Evolutionary conservation across 2,888 invertebrate species (phyloP), one percentile per base, ranked within the genome.

Genomic region (Shargacucullia verbasci): DNA sequence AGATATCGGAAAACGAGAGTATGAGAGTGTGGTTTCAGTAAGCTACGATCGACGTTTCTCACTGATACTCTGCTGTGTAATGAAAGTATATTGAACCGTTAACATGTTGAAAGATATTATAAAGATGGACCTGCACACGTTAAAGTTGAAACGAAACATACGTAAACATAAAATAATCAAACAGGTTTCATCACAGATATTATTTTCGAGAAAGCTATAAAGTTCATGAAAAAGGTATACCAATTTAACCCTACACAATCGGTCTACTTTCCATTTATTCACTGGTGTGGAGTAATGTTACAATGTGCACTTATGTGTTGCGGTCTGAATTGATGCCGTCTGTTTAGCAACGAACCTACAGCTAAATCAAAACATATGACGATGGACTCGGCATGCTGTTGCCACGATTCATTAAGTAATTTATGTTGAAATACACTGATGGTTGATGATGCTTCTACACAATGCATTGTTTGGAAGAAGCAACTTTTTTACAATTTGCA

Each of bases 101-200:
- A 87, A 88, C 87, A 86, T 69, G 79, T 80, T 89, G 91, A 91
- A 89, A 90, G 91, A 91, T 87, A 82, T 83, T 83, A 82, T 84
- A 87, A 91, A 92, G 90, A 90, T 85, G 88, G 76, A 78, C 72
- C 63, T 76, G 72, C 76, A 67, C 80, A 72, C 73, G 48, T 15
- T 37, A 33, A 33, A 72, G 71, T 72, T 77, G 78, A 72, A 74
- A 78, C 69, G 62, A 73, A 73, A 73, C 62, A 80, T 79, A 77
- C 76, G 72, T 84, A 87, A 88, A 87, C 86, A 83, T 67, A 64
- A 37, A 63, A 61, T 72, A 63, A 63, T 71, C 75, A 78, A 79
- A 52, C 45, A 35, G 29, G 12, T 35, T 46, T 29, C 12, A 31
- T 40, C 41, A 52, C 29, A 12, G 38, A n/a, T 12, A 29, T 29